phyloP scores from a whole-genome alignment of 2,113 vertebrate genomes.

The Onychostruthus taczanowskii region DNA sequence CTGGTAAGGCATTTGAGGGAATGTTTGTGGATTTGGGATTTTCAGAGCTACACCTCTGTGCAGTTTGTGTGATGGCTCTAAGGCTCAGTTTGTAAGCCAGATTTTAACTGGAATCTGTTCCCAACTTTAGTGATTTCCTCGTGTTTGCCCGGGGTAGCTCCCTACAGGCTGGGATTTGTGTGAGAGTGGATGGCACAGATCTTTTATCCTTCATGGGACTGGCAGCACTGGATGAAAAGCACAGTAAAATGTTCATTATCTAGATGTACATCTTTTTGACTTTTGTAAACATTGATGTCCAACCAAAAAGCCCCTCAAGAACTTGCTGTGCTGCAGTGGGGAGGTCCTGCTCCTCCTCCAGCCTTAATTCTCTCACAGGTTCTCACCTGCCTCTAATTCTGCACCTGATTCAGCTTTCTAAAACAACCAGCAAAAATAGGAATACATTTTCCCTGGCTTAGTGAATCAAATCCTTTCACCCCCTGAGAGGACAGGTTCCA shows the following conservation, averaged over 20 bases:
- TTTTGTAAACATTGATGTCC: background rate
- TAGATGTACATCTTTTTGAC: background rate
- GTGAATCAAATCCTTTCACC: background rate
- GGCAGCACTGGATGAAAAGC: background rate
- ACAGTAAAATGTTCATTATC: background rate
- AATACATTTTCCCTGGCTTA: background rate
- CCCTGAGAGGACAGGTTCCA: background rate
- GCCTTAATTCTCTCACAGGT: background rate
- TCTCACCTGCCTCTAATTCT: background rate
- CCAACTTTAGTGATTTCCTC: background rate
- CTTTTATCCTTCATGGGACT: background rate
- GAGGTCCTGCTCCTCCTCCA: background rate
- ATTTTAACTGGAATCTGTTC: background rate
- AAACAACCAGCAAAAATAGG: background rate
- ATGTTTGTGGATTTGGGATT: background rate
- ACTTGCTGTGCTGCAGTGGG: background rate
- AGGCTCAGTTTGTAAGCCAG: background rate
- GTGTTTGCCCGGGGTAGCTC: background rate
- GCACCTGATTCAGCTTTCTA: background rate
- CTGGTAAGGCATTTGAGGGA: constrained; percentile 48
- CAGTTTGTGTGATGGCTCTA: background rate
- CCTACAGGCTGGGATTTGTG: background rate
- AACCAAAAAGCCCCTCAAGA: background rate
- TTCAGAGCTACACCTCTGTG: background rate
- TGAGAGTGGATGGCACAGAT: background rate